Conservation (phyloP, 2,797 vertebrate genomes). For the Macrochelys suwanniensis region DNA sequence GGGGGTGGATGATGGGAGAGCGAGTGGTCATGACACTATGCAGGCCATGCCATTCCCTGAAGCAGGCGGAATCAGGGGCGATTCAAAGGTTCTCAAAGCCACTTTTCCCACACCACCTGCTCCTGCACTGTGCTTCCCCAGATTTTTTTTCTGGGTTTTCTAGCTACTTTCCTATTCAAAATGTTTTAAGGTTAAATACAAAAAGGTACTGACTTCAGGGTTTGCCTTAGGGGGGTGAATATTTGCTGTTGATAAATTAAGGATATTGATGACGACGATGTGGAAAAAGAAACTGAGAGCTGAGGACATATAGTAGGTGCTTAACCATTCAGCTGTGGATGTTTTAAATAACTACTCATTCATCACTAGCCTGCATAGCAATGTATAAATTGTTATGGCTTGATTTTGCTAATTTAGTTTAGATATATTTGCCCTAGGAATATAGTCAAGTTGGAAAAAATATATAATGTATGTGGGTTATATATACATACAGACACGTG, state of each 20-base stretch:
- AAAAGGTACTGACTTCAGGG: neutral
- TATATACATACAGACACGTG: too few relatives aligned
- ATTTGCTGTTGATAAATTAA: neutral
- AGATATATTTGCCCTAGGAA: neutral
- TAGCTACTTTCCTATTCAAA: neutral
- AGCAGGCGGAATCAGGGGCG: neutral
- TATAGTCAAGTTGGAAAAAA: slow-evolving; percentile 45
- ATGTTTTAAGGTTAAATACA: neutral
- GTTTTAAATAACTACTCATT: neutral
- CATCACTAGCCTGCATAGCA: neutral
- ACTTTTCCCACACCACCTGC: neutral
- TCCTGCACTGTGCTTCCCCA: neutral
- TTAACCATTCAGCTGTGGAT: neutral
- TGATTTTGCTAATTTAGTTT: neutral
- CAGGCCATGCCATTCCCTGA: neutral
- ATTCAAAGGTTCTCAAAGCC: neutral
- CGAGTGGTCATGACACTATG: neutral
- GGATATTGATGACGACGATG: neutral
- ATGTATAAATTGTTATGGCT: neutral
- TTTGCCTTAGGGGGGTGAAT: neutral
- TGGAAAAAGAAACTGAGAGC: neutral
- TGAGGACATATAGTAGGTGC: neutral
- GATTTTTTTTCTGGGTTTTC: neutral
- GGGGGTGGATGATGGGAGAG: neutral
- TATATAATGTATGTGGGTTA: neutral